Base-by-base conservation (phyloP, 2,797 vertebrate genomes). In the Huso huso region DNA sequence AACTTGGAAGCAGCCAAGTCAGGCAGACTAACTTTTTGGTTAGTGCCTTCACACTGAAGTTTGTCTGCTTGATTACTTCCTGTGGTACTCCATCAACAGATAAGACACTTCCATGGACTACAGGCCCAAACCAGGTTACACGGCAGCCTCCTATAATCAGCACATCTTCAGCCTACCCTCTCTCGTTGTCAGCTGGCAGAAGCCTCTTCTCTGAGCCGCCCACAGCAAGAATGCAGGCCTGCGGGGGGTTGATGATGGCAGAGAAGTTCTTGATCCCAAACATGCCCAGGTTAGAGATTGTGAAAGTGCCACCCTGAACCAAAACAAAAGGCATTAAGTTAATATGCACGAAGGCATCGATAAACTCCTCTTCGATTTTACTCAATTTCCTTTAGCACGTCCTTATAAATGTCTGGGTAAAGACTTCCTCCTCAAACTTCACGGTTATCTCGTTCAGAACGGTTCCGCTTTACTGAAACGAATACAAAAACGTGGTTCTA, bases 221-320 rank as follows among this genome's bases (percentile, higher is more conserved):
- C 13, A 99, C 83, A 18, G 97, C 96, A 58, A 99, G 91, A 82
- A 99, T 99, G 72, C 97, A 99, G 51, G 96, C 87, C 81, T 99
- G 97, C 68, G 96, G 96, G 63, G 97, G 97, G 79, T 99, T 99
- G 81, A 99, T 99, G 63, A 99, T 99, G 6, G 97, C 97, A 1
- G 94, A 98, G 82, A 99, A 98, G 78, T 98, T 95, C 87, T 97
- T 98, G 83, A 98, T 79, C 37, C 97, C 96, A 77, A 93, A 97
- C 96, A 99, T 99, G 67, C 97, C 97, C 76, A 99, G 88, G 82
- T 99, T 99, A 58, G 97, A 99, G 77, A 99, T 94, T 0, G 96
- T 98, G 82, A 99, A 98, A 7, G 97, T 99, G 4, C 96, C 96
- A 69, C 96, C 96, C 96, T 98, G 65, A 10, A 66, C 71, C 50